Conservation (phyloP, 2,113 vertebrate genomes). For the Suncus etruscus region DNA sequence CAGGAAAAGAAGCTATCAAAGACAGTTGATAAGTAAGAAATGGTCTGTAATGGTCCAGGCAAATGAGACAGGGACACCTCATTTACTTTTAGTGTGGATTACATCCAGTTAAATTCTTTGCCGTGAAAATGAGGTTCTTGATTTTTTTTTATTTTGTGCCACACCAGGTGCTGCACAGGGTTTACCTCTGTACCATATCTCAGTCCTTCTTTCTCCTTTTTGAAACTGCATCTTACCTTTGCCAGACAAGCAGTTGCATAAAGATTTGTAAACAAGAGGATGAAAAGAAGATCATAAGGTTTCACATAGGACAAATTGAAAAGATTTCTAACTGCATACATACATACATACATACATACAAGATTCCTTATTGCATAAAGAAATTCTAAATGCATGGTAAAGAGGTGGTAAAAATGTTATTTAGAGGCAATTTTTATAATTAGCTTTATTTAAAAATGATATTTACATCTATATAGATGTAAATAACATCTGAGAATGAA, state of each 20-base stretch:
- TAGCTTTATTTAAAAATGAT: conserved; percentile 32
- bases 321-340: conserved; percentile 12
- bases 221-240: conserved; percentile 10
- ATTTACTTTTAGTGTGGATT: conserved; percentile 1
- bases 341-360: neutral
- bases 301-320: neutral
- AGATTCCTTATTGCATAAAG: neutral
- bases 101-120: neutral
- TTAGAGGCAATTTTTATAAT: neutral
- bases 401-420: neutral
- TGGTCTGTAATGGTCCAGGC: neutral
- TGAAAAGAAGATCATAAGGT: conserved; percentile 6
- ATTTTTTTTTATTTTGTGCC: too few relatives aligned
- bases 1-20: neutral
- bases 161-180: too few relatives aligned
- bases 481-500: neutral
- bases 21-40: neutral
- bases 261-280: neutral
- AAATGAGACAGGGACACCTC: neutral
- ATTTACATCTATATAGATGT: neutral
- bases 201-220: neutral
- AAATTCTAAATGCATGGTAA: neutral
- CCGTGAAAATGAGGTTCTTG: neutral
- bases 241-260: neutral
- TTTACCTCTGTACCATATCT: neutral